A percentile compares a stretch with the other conserved stretches of the same genome.
Evolutionary conservation across 2,888 invertebrate species (phyloP).

Genomic region (Polymixis lichenea): DNA sequence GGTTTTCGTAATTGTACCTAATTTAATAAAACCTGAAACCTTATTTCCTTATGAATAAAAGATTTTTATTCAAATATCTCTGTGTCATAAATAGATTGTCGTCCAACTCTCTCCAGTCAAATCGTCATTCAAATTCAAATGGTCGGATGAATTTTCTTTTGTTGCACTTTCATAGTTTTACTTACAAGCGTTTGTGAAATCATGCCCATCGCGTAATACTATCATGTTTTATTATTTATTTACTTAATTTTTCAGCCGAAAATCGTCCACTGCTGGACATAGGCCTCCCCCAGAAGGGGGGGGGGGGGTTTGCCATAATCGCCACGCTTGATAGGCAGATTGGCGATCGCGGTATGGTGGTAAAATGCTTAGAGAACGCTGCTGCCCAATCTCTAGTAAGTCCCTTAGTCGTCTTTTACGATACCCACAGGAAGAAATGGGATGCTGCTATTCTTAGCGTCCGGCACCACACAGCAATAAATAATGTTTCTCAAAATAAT

Average conservation of each 20-base stretch:
- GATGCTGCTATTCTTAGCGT: no score
- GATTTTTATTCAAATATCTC: conserved; percentile 29
- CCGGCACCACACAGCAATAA: background rate
- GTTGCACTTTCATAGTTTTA: conserved; percentile 25
- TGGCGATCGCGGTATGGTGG: no score
- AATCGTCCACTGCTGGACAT: no score
- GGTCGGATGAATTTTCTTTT: conserved; percentile 8
- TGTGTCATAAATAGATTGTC: conserved; percentile 13
- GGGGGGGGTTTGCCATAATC: no score
- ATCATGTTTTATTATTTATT: background rate
- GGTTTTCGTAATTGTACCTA: background rate
- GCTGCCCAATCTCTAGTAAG: no score
- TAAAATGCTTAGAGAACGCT: no score
- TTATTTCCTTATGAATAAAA: conserved; percentile 28
- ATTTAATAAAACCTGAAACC: background rate
- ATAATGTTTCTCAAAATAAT: background rate
- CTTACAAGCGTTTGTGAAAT: conserved; percentile 23
- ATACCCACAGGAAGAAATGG: no score
- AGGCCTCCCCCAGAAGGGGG: no score
- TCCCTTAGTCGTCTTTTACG: no score
- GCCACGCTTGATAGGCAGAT: no score
- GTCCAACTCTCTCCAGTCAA: conserved; percentile 23
- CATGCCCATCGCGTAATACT: background rate
- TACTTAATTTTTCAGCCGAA: no score
- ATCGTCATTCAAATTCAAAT: conserved; percentile 35